Evolutionary conservation across 2,797 vertebrate species (phyloP), one percentile per base, ranked within the genome.

Genomic region (Crenuchus spilurus): DNA sequence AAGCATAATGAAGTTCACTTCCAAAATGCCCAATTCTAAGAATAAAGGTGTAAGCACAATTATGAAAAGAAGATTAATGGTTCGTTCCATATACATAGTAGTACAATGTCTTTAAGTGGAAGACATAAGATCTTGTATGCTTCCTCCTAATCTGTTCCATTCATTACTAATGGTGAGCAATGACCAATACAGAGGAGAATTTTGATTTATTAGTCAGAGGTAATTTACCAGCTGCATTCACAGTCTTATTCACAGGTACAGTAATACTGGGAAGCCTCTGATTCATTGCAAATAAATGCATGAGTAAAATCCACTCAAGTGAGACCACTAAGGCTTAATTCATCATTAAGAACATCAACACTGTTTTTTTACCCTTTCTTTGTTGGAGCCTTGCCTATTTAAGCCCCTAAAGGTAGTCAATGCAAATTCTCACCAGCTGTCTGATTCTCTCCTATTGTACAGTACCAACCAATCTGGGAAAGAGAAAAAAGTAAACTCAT

Each of bases 51-150:
- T 69, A 72, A 63, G 55, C 74, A 61, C 69, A 73, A 68, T 75
- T 69, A 49, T 37, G 18, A 72, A 77, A 74, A 79, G 62, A 77
- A 79, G 71, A 82, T 76, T 64, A 77, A 82, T 77, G 74, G 22
- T 64, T 60, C 49, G 61, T 66, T 46, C 63, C 51, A 35, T 37
- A 66, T 46, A 58, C 63, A 57, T 63, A 54, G 44, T 55, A 42
- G 62, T 46, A 55, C 68, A 58, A 54, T 52, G 70, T 79, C 61
- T 67, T 35, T 22, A 24, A 66, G 28, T 14, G 20, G 24, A 35
- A 72, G 10, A 37, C 61, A 48, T 46, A 71, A 72, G 62, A 67
- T 62, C 72, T 30, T 64, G 65, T 79, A 61, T 63, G 76, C 41
- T 72, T 64, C 16, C 24, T 26, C 4, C 22, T 78, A 72, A 74